Percentiles rank a stretch among this genome's conserved stretches.
phyloP scores from a whole-genome alignment of 2,797 vertebrate genomes.

The Parotocinclus haroldoi region DNA sequence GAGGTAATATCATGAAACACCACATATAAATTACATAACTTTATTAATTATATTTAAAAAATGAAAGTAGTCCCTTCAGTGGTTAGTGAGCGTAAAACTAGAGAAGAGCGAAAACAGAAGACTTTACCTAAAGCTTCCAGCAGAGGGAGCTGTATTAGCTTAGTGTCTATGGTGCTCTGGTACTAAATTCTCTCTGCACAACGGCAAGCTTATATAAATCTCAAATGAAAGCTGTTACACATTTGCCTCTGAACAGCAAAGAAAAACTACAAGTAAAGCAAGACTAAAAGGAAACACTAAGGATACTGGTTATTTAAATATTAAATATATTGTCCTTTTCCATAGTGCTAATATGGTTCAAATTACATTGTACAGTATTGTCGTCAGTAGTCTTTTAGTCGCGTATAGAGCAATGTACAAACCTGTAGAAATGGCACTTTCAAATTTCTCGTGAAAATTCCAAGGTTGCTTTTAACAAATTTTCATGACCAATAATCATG shows the following conservation, averaged over 20 bases:
- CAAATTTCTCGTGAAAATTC: slow-evolving; percentile 49
- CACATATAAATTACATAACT: slow-evolving; percentile 52
- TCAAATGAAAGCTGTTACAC: neutral
- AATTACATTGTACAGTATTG: slow-evolving; percentile 35
- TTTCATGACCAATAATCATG: slow-evolving; percentile 13
- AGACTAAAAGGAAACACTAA: neutral
- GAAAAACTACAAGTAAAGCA: slow-evolving; percentile 7
- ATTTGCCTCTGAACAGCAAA: neutral
- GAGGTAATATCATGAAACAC: slow-evolving; percentile 35
- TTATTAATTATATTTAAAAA: slow-evolving; percentile 35
- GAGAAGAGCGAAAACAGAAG: slow-evolving; percentile 20
- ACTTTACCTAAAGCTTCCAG: slow-evolving; percentile 49
- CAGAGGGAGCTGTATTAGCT: slow-evolving; percentile 54
- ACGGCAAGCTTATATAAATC: slow-evolving; percentile 6
- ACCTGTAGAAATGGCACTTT: slow-evolving; percentile 40
- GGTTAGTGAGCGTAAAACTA: neutral
- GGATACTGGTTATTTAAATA: neutral
- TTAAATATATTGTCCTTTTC: slow-evolving; percentile 24
- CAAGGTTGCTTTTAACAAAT: neutral
- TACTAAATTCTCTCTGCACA: neutral
- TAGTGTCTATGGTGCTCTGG: neutral
- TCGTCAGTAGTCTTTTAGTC: slow-evolving; percentile 65
- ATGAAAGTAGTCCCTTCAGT: slow-evolving; percentile 11
- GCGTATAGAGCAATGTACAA: slow-evolving; percentile 65
- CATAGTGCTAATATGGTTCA: slow-evolving; percentile 40